Conservation (phyloP, 2,113 vertebrate genomes). For the Hoplias malabaricus region DNA sequence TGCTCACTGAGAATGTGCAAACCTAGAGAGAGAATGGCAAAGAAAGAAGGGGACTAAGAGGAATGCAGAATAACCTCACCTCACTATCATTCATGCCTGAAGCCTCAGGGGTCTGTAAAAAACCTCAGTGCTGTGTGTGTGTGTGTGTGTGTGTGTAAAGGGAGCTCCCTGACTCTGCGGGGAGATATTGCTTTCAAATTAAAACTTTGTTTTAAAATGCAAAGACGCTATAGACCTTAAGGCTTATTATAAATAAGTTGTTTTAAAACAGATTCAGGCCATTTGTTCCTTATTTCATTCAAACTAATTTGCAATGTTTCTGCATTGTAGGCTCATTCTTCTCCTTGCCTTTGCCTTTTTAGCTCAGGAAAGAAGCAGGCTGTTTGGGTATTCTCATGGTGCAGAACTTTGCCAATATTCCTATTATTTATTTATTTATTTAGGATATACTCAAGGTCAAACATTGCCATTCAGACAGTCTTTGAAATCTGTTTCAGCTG, state of each 20-base stretch:
- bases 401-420: neutral
- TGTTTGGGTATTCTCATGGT: neutral
- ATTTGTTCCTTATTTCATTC: neutral
- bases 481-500: slow-evolving; percentile 6
- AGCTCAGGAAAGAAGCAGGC: neutral
- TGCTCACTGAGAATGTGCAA: slow-evolving; percentile 1
- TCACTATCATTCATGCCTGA: slow-evolving; percentile 67
- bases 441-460: slow-evolving; percentile 5
- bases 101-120: slow-evolving; percentile 63
- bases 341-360: neutral
- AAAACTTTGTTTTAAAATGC: slow-evolving; percentile 11
- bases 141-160: neutral
- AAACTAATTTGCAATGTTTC: neutral
- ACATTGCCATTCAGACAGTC: neutral
- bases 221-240: neutral
- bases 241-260: neutral
- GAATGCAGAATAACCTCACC: slow-evolving; percentile 32
- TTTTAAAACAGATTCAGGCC: neutral
- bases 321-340: neutral
- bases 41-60: slow-evolving; percentile 1
- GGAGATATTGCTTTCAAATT: neutral
- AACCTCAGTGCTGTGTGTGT: slow-evolving; percentile 60
- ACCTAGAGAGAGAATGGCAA: slow-evolving; percentile 7
- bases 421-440: slow-evolving; percentile 12
- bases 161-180: neutral